phyloP scores from a whole-genome alignment of 2,797 vertebrate species.

The Podarcis lilfordi region DNA sequence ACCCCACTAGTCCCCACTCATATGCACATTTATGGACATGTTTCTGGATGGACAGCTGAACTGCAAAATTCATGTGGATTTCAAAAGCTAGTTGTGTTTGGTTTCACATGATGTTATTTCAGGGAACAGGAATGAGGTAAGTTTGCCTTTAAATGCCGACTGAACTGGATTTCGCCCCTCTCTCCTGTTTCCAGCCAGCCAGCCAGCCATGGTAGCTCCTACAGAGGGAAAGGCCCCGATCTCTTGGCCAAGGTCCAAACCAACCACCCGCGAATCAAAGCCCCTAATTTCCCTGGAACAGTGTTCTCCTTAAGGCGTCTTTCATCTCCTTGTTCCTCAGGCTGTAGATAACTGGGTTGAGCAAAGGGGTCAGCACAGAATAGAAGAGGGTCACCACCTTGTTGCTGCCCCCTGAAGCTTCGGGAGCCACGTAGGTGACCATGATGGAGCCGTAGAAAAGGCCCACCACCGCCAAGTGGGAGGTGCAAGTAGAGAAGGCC shows the following conservation, averaged over 20 bases:
- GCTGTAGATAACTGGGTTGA: slow-evolving; percentile 70
- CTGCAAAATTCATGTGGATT: too few species aligned
- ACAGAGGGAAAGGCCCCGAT: not conserved
- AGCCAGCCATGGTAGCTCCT: not conserved
- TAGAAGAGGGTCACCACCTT: slow-evolving; percentile 65
- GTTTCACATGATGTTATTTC: too few species aligned
- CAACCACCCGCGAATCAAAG: not conserved
- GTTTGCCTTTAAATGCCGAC: too few species aligned
- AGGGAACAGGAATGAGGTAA: too few species aligned
- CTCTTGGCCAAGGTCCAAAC: not conserved
- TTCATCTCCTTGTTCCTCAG: slow-evolving; percentile 70
- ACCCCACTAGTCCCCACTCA: too few species aligned
- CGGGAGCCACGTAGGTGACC: slow-evolving; percentile 67
- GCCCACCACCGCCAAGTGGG: slow-evolving; percentile 60
- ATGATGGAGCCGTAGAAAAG: slow-evolving; percentile 70
- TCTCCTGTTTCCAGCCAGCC: not conserved
- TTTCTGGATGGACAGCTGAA: too few species aligned
- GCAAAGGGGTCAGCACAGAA: slow-evolving; percentile 56
- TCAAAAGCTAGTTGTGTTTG: too few species aligned
- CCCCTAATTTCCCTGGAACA: not conserved
- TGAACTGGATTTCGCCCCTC: too few species aligned
- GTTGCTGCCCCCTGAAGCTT: slow-evolving; percentile 25
- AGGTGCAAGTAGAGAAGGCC: slow-evolving; percentile 69
- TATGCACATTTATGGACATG: too few species aligned
- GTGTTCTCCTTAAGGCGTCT: slow-evolving; percentile 34